Base-by-base conservation (phyloP, 2,888 invertebrate species). In the Cordilura impudica region DNA sequence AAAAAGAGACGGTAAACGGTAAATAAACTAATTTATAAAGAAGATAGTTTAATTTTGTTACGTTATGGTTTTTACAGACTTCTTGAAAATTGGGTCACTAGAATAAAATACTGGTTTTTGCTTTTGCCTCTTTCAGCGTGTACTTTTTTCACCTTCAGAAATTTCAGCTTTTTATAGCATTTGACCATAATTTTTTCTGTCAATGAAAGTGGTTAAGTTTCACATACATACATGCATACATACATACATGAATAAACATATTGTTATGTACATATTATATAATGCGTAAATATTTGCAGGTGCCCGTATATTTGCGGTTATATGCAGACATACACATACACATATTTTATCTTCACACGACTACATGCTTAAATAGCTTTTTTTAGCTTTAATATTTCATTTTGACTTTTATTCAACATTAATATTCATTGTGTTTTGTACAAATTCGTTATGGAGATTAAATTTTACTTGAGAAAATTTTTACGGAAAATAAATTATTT, bases 391-490 rank as follows among this genome's bases (percentile, higher is more conserved):
- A 19, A 29, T 54, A 54, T 54, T 31, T 31, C 8, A 63, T 71
- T 60, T 54, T 71, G 29, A 71, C 61, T 54, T 71, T 71, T 43
- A 54, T 45, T 31, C 31, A 29, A 45, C 12, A 21, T 71, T 53
- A 53, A 23, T 54, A 58, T 54, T 61, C 45, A 54, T 71, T 63
- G 45, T 61, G 51, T 63, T 21, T 69, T 23, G 51, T 58, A 16
- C 31, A 56, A 53, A 70, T 71, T 71, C 7, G 35, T 53, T 54
- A 63, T 45, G 61, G 45, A 63, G 45, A 63, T 71, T 43, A 61
- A 47, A n/a, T 54, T 54, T 53, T 71, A 54, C 21, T 19, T 14
- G 14, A 14, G 21, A 29, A 12, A 35, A 39, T 8, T 19, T n/a
- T 35, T 19, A 3, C 10, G 18, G 16, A 45, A 26, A 61, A 29